A percentile compares a stretch with the other conserved stretches of the same genome.
Conservation (phyloP, 2,888 invertebrate genomes). For the Eupithecia insigniata region DNA sequence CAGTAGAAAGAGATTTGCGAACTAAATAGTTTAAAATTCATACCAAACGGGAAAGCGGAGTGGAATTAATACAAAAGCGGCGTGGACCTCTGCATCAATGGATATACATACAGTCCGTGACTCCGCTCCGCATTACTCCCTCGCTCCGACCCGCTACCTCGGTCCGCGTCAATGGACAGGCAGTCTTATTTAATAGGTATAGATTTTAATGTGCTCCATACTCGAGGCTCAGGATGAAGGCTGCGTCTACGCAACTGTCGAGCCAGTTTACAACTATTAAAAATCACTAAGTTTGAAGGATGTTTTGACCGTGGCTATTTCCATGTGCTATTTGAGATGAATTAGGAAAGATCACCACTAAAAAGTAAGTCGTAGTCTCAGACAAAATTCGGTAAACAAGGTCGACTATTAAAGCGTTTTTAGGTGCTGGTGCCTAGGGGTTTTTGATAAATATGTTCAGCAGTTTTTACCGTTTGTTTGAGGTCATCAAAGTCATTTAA, state of each 20-base stretch:
- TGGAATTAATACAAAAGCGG: no score
- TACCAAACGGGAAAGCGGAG: no score
- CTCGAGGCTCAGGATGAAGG: neutral
- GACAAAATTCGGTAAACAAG: neutral
- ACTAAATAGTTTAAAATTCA: no score
- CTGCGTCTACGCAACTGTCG: constrained; percentile 5
- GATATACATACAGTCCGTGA: no score
- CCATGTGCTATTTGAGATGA: constrained; percentile 15
- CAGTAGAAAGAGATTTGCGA: no score
- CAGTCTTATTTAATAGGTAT: no score
- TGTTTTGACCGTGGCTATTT: constrained; percentile 27
- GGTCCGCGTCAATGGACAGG: no score
- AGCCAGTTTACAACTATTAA: constrained; percentile 28
- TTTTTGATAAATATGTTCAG: neutral
- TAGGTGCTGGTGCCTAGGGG: neutral
- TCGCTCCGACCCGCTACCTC: no score
- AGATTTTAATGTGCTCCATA: no score
- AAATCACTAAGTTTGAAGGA: constrained; percentile 22
- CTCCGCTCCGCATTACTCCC: no score
- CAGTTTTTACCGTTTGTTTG: neutral
- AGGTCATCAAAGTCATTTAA: neutral
- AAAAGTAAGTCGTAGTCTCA: neutral
- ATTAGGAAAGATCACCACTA: neutral
- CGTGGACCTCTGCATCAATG: no score
- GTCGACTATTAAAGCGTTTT: neutral